Conservation (phyloP, 2,797 vertebrate genomes). For the Phataginus tricuspis region DNA sequence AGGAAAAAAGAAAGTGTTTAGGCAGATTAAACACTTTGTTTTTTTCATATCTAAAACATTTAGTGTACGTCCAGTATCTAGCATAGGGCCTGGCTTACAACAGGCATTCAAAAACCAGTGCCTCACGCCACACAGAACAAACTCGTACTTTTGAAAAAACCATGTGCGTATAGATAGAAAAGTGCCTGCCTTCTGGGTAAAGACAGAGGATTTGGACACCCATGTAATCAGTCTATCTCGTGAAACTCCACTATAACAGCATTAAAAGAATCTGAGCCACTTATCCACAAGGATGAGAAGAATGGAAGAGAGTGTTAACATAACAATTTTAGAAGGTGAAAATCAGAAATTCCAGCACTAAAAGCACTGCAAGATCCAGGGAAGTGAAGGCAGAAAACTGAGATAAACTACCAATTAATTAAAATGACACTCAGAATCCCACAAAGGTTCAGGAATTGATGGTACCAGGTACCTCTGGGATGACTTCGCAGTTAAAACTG, state of each 20-base stretch:
- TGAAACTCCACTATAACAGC: not conserved
- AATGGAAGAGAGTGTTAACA: not conserved
- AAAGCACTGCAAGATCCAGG: not conserved
- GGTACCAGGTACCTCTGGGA: not conserved
- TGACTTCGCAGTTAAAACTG: not conserved
- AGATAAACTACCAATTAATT: not conserved
- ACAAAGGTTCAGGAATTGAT: not conserved
- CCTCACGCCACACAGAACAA: not conserved
- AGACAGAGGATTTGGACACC: not conserved
- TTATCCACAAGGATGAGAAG: not conserved
- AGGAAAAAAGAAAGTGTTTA: not conserved
- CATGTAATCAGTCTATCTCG: not conserved
- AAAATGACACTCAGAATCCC: not conserved
- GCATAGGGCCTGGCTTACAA: not conserved
- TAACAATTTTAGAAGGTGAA: not conserved
- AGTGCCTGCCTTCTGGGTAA: not conserved
- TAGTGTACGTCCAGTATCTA: not conserved
- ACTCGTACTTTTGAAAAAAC: not conserved
- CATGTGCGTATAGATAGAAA: not conserved
- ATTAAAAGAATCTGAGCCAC: not conserved
- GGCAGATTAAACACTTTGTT: not conserved
- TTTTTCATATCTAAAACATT: slow-evolving; percentile 20
- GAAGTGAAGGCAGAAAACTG: not conserved
- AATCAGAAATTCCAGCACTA: not conserved
- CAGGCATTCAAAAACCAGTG: not conserved